These are phyloP conservation scores for Nestor notabilis DNA, from an alignment of 2,113 vertebrate genomes.

Conservation along the genomic window DNA sequence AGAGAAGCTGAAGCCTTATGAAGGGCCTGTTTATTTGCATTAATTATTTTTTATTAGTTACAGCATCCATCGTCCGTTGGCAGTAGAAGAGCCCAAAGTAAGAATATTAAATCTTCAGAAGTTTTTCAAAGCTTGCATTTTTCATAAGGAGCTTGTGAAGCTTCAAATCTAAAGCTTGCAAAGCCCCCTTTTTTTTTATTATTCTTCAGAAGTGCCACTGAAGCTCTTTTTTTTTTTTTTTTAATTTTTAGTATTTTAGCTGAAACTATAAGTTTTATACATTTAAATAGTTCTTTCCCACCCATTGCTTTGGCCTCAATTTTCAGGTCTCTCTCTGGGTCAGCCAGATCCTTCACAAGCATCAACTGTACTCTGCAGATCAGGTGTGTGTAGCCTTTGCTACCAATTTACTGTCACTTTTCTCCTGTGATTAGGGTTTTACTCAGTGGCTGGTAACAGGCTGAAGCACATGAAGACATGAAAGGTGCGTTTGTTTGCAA, in stretches of 20 bases:
- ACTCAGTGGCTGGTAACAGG: neutral
- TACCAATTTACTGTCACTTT: neutral
- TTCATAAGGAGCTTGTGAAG: slow-evolving; percentile 72
- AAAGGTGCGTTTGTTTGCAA: neutral
- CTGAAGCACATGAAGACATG: neutral
- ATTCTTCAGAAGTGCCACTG: slow-evolving; percentile 65
- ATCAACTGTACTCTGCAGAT: neutral
- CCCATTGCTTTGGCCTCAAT: neutral
- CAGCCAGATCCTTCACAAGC: neutral
- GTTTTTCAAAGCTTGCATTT: slow-evolving; percentile 74
- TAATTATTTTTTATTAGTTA: slow-evolving; percentile 73
- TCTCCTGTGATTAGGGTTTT: neutral
- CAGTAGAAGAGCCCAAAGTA: slow-evolving; percentile 64
- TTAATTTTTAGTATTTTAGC: slow-evolving; percentile 53
- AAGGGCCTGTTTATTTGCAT: slow-evolving; percentile 69
- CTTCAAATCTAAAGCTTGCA: slow-evolving; percentile 68
- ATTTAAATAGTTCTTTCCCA: neutral
- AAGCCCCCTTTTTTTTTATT: slow-evolving; percentile 53
- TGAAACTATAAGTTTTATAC: slow-evolving; percentile 46
- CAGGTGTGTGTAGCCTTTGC: neutral
- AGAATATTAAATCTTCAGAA: slow-evolving; percentile 71
- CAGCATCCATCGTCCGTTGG: slow-evolving; percentile 55
- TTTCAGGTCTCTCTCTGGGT: neutral
- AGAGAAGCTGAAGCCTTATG: slow-evolving; percentile 45
- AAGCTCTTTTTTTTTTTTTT: slow-evolving; percentile 18